These are phyloP conservation scores for Alitta virens DNA, from an alignment of 2,888 invertebrate genomes.

Conservation along the genomic window DNA sequence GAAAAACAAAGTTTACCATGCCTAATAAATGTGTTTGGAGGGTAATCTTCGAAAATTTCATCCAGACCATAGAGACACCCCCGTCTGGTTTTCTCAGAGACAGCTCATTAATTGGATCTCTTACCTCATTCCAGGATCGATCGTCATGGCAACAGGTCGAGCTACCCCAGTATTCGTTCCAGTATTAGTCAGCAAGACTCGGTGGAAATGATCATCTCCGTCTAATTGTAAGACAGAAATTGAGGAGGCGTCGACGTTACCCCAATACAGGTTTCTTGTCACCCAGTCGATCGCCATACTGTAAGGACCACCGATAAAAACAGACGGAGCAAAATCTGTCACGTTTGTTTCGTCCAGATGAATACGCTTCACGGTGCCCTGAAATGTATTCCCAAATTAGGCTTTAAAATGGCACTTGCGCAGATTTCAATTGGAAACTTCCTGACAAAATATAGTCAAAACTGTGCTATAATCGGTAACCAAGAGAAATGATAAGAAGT, in stretches of 20 bases:
- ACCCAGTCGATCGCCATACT: constrained; percentile 96
- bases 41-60: too few species aligned
- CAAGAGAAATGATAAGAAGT: too few species aligned
- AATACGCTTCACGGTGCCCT: constrained; percentile 1
- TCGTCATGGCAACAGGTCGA: constrained; percentile 79
- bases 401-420: too few species aligned
- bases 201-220: constrained; percentile 78
- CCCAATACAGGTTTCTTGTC: constrained; percentile 89
- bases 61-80: too few species aligned
- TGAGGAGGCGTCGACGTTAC: constrained; percentile 63
- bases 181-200: constrained; percentile 84
- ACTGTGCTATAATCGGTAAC: too few species aligned
- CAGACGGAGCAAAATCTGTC: constrained; percentile 79
- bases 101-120: too few species aligned
- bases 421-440: too few species aligned
- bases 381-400: too few species aligned
- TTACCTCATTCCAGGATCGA: constrained; percentile 90
- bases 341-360: constrained; percentile 70
- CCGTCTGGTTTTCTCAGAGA: too few species aligned
- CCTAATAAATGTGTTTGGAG: too few species aligned
- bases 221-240: constrained; percentile 59
- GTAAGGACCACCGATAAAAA: constrained; percentile 75
- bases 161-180: constrained; percentile 83
- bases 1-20: too few species aligned
- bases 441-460: too few species aligned